Base-by-base conservation (phyloP, 1,140 invertebrate species). In the Drosophila lowei region DNA sequence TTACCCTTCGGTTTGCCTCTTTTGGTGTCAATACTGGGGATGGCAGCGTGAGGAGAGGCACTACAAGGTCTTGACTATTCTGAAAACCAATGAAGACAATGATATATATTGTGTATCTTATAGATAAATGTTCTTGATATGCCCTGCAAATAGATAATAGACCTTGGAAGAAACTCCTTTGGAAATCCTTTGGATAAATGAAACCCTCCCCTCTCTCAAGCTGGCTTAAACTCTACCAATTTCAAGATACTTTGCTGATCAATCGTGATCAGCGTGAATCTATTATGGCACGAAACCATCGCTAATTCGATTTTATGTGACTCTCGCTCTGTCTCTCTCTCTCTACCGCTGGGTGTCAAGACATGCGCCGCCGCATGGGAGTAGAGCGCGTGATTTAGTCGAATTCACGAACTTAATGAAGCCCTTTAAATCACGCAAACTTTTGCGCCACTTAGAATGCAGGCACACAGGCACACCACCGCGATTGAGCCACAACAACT, bases 331-430 rank as follows among this genome's bases (percentile, higher is more conserved):
- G 23, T 34, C 43, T 9, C 30, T 30, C 30, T 38, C 44, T n/a
- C 43, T 60, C 21, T 38, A 6, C 41, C 44, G 38, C 55, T 50
- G 42, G 80, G 77, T 85, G 80, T 81, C 77, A 89, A 86, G 79
- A 86, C 74, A 90, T 83, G 81, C 74, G 78, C 72, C 72, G 57
- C 49, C 34, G 34, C 34, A 38, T 72, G 72, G 43, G 71, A 65
- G 60, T 52, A 63, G 61, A 75, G 89, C 84, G 89, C 89, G 89
- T 90, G 89, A 90, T 90, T 90, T 89, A 89, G 83, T 89, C 89
- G 89, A 90, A 90, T 90, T 90, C 89, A 90, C 89, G 89, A 90
- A 90, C 89, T 90, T 90, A 90, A 90, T 90, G 89, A 90, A 90
- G 89, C 89, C 90, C 89, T 90, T 90, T 90, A 90, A 90, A 90